Conservation (phyloP, 2,888 invertebrate genomes). For the Chymomyza procnemis region DNA sequence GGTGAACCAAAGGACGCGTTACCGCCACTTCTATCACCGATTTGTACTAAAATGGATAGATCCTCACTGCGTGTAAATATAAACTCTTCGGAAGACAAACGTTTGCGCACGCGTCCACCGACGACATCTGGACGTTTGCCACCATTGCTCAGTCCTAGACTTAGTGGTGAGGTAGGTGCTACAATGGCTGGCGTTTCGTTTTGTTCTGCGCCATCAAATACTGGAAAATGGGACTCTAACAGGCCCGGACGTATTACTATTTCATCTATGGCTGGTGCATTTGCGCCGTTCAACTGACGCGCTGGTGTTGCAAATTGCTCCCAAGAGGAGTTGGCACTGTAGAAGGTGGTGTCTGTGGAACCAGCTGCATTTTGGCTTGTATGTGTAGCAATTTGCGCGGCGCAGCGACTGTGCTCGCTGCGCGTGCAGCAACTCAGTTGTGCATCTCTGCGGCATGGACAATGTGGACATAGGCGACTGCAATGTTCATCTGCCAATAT, state of each 20-base stretch:
- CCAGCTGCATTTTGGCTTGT: slow-evolving; percentile 32
- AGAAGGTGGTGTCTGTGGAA: slow-evolving; percentile 77
- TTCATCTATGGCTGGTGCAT: slow-evolving; percentile 32
- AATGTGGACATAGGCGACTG: slow-evolving; percentile 70
- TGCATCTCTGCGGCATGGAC: slow-evolving; percentile 68
- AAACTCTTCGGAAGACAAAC: slow-evolving; percentile 76
- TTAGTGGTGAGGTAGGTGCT: slow-evolving; percentile 49
- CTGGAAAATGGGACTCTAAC: slow-evolving; percentile 79
- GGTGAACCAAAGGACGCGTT: slow-evolving; percentile 70
- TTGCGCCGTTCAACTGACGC: slow-evolving; percentile 42
- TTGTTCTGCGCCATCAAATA: slow-evolving; percentile 37
- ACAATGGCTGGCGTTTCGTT: slow-evolving; percentile 55
- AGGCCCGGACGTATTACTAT: slow-evolving; percentile 73
- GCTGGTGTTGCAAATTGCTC: slow-evolving; percentile 65
- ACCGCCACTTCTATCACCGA: slow-evolving; percentile 74
- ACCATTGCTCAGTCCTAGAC: slow-evolving; percentile 37
- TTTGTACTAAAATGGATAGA: slow-evolving; percentile 80
- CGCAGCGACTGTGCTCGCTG: slow-evolving; percentile 66
- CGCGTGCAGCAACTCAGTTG: slow-evolving; percentile 67
- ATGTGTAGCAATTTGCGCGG: background rate
- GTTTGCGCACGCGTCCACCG: slow-evolving; percentile 71
- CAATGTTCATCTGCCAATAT: slow-evolving; percentile 75
- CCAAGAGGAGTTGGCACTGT: slow-evolving; percentile 77
- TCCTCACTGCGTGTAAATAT: slow-evolving; percentile 79
- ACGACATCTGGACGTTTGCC: slow-evolving; percentile 53